Evolutionary conservation across 2,888 invertebrate genomes (phyloP).

Genomic region (Cataglyphis altisquamis): DNA sequence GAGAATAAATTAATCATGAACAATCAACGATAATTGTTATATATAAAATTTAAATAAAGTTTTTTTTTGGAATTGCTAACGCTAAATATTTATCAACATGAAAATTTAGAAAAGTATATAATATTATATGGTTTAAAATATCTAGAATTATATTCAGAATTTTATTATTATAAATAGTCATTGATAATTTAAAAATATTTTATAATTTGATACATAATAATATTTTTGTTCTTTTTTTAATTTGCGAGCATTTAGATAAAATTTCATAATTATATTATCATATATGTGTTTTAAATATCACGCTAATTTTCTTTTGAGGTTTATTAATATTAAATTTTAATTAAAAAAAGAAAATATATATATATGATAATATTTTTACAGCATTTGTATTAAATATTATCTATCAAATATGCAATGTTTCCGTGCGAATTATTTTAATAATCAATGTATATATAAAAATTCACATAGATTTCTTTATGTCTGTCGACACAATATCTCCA

Average conservation of each 20-base stretch:
- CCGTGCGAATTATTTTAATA: neutral
- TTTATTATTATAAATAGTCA: neutral
- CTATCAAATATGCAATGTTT: neutral
- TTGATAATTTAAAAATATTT: neutral
- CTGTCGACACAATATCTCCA: neutral
- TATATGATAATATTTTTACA: neutral
- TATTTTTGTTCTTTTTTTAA: neutral
- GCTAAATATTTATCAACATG: neutral
- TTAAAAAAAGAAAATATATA: neutral
- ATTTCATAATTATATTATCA: neutral
- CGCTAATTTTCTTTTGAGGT: neutral
- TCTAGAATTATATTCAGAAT: neutral
- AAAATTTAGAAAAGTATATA: neutral
- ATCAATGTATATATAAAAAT: neutral
- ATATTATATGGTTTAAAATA: neutral
- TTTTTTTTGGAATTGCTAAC: neutral
- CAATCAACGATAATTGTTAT: neutral
- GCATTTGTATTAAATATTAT: conserved; percentile 19
- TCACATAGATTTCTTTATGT: neutral
- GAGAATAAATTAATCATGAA: neutral
- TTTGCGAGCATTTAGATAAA: neutral
- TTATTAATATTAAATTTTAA: conserved; percentile 13
- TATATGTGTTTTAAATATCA: too few relatives aligned
- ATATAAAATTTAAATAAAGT: neutral
- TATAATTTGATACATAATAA: neutral